phyloP scores from a whole-genome alignment of 2,797 vertebrate genomes.

The Chelidonichthys spinosus region DNA sequence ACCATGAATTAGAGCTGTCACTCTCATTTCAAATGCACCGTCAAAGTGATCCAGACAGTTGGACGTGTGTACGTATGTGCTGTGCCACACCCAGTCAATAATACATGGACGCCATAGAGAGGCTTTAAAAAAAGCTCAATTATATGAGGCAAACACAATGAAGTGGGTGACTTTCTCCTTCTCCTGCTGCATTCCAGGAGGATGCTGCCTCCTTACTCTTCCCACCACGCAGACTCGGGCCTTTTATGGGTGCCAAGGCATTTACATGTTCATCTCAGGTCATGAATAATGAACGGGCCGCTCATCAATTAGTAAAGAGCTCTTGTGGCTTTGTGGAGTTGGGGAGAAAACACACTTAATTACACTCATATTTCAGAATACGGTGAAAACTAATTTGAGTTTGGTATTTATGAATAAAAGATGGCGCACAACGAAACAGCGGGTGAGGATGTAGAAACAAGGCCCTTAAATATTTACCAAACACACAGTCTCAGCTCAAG shows the following conservation, averaged over 20 bases:
- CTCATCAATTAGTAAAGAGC: slow-evolving; percentile 83
- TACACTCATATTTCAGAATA: slow-evolving; percentile 82
- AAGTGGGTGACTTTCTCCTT: neutral
- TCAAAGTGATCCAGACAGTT: slow-evolving; percentile 10
- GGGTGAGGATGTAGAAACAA: slow-evolving; percentile 80
- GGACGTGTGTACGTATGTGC: neutral
- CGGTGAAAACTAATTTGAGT: slow-evolving; percentile 81
- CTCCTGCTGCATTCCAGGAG: slow-evolving; percentile 11
- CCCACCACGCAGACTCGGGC: slow-evolving; percentile 44
- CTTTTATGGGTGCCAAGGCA: slow-evolving; percentile 73
- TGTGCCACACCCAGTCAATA: slow-evolving; percentile 23
- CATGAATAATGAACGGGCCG: slow-evolving; percentile 80
- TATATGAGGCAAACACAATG: slow-evolving; percentile 9
- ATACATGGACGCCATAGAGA: slow-evolving; percentile 1
- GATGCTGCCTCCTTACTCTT: slow-evolving; percentile 19
- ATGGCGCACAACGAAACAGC: slow-evolving; percentile 79
- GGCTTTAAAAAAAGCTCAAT: slow-evolving; percentile 14
- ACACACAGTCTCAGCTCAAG: slow-evolving; percentile 63
- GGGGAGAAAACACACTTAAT: slow-evolving; percentile 78
- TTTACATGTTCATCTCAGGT: slow-evolving; percentile 75
- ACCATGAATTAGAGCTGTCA: slow-evolving; percentile 7
- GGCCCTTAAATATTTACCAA: slow-evolving; percentile 83
- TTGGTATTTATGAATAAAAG: slow-evolving; percentile 87
- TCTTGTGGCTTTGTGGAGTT: slow-evolving; percentile 62
- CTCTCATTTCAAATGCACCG: slow-evolving; percentile 21